Base-by-base conservation (phyloP, 2,888 invertebrate genomes). In the Julus scanicus region DNA sequence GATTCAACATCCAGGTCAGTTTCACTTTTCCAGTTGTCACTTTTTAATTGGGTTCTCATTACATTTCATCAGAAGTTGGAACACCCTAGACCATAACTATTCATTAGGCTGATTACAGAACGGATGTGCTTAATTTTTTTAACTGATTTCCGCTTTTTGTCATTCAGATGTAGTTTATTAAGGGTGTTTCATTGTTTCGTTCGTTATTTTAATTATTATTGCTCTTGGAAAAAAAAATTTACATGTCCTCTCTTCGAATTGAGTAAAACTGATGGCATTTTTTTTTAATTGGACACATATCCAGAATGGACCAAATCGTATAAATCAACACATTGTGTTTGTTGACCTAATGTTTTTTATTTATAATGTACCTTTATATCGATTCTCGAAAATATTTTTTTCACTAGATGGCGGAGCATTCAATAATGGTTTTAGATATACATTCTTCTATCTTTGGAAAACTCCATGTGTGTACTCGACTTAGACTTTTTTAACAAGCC, bases 101-200 rank as follows among this genome's bases (percentile, higher is more conserved):
- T 80, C 80, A 80, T 80, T 80, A 80, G 80, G 37, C 80, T 80
- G 80, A 80, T 80, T 39, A 80, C 37, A 0, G 80, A 37, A 80
- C 80, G 80, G 80, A 80, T 80, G 80, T 80, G 37, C 80, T 8
- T 63, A 63, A 29, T 57, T 37, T 80, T 80, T 80, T 80, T 29
- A 80, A 80, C 37, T 80, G 80, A 39, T 80, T 80, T 80, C 80
- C 80, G 80, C 80, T 80, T 71, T 71, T 71, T 71, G 71, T 71
- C 71, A 71, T 37, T 15, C 80, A 80, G 37, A 80, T 80, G 80
- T 80, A 29, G 13, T 80, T 80, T 37, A 80, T 80, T 80, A 80
- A 80, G 15, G 2, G 80, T 3, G 80, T 80, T 80, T 20, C 71
- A 71, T 71, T 39, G 80, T 80, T 80, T 37, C 15, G 13, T 80